Evolutionary conservation across 2,113 vertebrate species (phyloP).

Genomic region (Malurus cyaneus): DNA sequence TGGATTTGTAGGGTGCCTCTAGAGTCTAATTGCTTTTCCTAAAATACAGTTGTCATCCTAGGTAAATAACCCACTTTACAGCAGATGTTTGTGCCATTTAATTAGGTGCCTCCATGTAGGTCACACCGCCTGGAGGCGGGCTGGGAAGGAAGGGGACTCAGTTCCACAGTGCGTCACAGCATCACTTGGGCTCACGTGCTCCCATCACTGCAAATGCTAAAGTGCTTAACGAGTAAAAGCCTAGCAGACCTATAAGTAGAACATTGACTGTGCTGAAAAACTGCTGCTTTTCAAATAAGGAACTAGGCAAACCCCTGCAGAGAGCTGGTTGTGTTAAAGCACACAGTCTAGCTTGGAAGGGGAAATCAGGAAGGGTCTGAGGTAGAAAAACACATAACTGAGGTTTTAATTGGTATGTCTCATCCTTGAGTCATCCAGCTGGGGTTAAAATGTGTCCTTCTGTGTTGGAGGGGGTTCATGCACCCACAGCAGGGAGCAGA

Average conservation of each 20-base stretch:
- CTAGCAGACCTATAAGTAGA: background rate
- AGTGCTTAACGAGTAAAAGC: background rate
- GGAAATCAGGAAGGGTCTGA: background rate
- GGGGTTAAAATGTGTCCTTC: background rate
- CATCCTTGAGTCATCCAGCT: background rate
- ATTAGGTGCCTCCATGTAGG: constrained; percentile 37
- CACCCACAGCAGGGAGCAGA: background rate
- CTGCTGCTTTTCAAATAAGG: background rate
- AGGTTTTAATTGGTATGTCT: background rate
- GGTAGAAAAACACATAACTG: background rate
- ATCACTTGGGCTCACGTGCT: background rate
- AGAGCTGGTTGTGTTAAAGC: background rate
- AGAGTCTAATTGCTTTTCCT: background rate
- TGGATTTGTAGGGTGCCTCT: background rate
- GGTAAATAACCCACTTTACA: constrained; percentile 10
- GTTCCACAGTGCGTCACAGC: background rate
- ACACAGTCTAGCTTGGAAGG: background rate
- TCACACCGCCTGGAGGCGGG: constrained; percentile 4
- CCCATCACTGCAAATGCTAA: background rate
- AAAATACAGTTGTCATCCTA: background rate
- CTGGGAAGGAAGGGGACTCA: background rate
- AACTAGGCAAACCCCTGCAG: background rate
- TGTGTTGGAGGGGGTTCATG: background rate
- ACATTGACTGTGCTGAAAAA: background rate
- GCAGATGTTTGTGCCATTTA: background rate